These are phyloP conservation scores for Hyppa rectilinea DNA, from an alignment of 2,888 invertebrate species.

Conservation along the genomic window DNA sequence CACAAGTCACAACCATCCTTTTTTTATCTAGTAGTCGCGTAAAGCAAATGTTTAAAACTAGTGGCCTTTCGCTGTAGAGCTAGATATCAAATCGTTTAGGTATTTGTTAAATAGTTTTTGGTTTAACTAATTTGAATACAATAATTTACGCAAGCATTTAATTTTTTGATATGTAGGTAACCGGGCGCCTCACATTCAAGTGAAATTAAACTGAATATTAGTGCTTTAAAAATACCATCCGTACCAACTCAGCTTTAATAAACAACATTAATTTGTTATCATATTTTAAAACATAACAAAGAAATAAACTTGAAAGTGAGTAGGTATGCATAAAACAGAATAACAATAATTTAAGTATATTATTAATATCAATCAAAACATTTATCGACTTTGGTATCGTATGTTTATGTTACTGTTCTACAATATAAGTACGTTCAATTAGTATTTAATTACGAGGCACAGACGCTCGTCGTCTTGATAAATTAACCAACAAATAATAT, in stretches of 20 bases:
- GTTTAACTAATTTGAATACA: constrained; percentile 14
- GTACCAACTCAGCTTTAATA: background rate
- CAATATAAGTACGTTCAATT: constrained; percentile 12
- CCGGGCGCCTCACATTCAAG: constrained; percentile 6
- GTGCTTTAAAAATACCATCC: constrained; percentile 2
- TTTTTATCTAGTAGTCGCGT: too few species aligned
- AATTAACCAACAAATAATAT: background rate
- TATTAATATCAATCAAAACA: constrained; percentile 1
- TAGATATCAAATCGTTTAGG: background rate
- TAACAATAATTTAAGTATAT: background rate
- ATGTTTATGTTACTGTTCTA: background rate
- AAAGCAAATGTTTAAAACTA: background rate
- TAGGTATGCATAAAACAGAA: constrained; percentile 20
- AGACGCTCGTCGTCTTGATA: constrained; percentile 5
- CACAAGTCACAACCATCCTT: too few species aligned
- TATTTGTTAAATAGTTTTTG: background rate
- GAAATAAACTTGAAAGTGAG: constrained; percentile 11
- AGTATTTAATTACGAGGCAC: constrained; percentile 26
- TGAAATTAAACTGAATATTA: background rate
- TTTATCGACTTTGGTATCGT: constrained; percentile 6
- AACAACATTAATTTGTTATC: background rate
- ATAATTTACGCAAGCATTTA: background rate
- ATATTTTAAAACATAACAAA: background rate
- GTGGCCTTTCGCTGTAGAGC: background rate
- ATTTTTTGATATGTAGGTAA: constrained; percentile 1